phyloP scores from a whole-genome alignment of 2,113 vertebrate species.

The Labrus mixtus region DNA sequence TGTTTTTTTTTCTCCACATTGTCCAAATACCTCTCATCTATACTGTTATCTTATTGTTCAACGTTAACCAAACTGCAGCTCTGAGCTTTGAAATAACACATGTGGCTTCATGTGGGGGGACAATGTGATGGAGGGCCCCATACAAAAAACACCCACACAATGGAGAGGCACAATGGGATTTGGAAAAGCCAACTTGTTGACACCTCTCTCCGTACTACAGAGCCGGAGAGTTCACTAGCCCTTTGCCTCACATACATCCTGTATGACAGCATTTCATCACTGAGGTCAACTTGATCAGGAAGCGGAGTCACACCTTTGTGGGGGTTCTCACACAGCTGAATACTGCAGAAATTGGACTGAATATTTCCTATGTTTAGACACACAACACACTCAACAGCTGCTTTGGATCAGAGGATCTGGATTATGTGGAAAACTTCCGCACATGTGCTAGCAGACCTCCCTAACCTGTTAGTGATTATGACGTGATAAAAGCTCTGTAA shows the following conservation, averaged over 20 bases:
- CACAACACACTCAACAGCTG: slow-evolving; percentile 49
- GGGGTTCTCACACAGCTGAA: slow-evolving; percentile 58
- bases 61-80: slow-evolving; percentile 44
- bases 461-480: slow-evolving; percentile 33
- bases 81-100: slow-evolving; percentile 33
- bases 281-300: slow-evolving; percentile 57
- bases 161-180: slow-evolving; percentile 46
- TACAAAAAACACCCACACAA: slow-evolving; percentile 62
- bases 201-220: slow-evolving; percentile 37
- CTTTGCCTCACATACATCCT: slow-evolving; percentile 66
- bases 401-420: slow-evolving; percentile 6
- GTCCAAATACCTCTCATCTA: slow-evolving; percentile 19
- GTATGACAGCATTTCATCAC: slow-evolving; percentile 66
- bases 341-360: slow-evolving; percentile 19
- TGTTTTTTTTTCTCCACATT: slow-evolving; percentile 35
- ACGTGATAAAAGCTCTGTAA: neutral
- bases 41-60: slow-evolving; percentile 19
- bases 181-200: slow-evolving; percentile 52
- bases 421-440: slow-evolving; percentile 27
- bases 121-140: slow-evolving; percentile 36
- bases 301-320: slow-evolving; percentile 52
- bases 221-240: slow-evolving; percentile 42
- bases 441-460: slow-evolving; percentile 34
- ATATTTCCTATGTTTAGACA: slow-evolving; percentile 59
- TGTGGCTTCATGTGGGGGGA: slow-evolving; percentile 8